Percentiles rank a stretch among this genome's conserved stretches.
Conservation (phyloP, 1,140 invertebrate genomes). For the Drosophila micromelanica region DNA sequence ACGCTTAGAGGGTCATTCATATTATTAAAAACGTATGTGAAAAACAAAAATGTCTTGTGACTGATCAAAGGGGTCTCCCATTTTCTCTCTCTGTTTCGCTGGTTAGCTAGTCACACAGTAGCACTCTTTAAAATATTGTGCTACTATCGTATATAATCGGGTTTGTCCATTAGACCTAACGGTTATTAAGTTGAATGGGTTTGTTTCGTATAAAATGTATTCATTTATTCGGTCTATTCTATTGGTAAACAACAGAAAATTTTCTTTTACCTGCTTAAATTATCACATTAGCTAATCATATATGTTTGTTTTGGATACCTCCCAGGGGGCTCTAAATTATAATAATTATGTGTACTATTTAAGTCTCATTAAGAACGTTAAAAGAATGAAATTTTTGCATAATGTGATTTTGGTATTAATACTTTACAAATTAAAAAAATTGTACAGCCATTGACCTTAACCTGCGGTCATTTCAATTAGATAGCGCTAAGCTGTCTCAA, state of each 20-base stretch:
- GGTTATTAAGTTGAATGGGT: slow-evolving; percentile 56
- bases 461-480: slow-evolving; percentile 44
- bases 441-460: slow-evolving; percentile 48
- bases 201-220: slow-evolving; percentile 55
- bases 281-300: slow-evolving; percentile 62
- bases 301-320: slow-evolving; percentile 32
- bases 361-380: slow-evolving; percentile 34
- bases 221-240: slow-evolving; percentile 51
- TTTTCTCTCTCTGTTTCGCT: background rate
- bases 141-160: slow-evolving; percentile 46
- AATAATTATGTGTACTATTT: slow-evolving; percentile 44
- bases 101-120: slow-evolving; percentile 61
- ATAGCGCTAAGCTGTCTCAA: slow-evolving; percentile 5
- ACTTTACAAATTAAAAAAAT: slow-evolving; percentile 10
- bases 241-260: slow-evolving; percentile 29
- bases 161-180: slow-evolving; percentile 69
- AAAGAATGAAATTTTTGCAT: slow-evolving; percentile 31
- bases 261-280: slow-evolving; percentile 60
- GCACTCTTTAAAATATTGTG: slow-evolving; percentile 45
- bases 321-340: slow-evolving; percentile 28
- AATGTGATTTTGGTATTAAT: slow-evolving; percentile 11
- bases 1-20: slow-evolving; percentile 50
- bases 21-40: slow-evolving; percentile 61
- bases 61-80: slow-evolving; percentile 23
- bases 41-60: slow-evolving; percentile 41